phyloP scores from a whole-genome alignment of 2,113 vertebrate genomes.

The Piprites chloris region DNA sequence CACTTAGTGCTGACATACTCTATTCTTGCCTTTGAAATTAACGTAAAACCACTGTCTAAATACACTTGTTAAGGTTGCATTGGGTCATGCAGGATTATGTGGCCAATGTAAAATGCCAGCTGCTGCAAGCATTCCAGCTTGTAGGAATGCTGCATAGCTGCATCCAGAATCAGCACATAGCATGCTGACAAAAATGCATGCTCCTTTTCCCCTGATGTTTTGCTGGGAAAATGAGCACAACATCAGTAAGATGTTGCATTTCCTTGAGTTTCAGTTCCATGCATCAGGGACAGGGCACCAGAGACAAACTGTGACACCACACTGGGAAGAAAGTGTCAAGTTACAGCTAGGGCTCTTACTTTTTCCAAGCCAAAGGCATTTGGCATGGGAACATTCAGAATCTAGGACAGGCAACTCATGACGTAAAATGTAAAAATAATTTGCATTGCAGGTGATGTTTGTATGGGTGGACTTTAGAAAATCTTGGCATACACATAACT shows the following conservation, averaged over 20 bases:
- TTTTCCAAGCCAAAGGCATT: neutral
- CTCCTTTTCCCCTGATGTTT: neutral
- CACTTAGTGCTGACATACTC: neutral
- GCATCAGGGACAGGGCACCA: neutral
- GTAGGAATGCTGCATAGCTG: neutral
- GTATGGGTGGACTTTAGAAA: neutral
- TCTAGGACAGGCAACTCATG: neutral
- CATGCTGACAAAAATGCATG: neutral
- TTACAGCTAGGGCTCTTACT: neutral
- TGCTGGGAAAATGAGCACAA: neutral
- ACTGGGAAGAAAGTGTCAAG: neutral
- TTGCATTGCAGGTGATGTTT: neutral
- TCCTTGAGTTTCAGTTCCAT: neutral
- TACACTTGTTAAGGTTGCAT: neutral
- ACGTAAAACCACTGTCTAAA: neutral
- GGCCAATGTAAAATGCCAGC: neutral
- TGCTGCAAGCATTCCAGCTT: neutral
- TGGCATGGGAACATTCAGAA: neutral
- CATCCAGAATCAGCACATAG: neutral
- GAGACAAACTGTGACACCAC: neutral
- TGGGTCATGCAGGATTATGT: neutral
- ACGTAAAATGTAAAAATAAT: neutral
- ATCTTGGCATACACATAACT: neutral
- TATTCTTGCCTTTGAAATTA: neutral
- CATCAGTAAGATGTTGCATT: neutral